Conservation (phyloP, 2,888 invertebrate species). For the Actias luna region DNA sequence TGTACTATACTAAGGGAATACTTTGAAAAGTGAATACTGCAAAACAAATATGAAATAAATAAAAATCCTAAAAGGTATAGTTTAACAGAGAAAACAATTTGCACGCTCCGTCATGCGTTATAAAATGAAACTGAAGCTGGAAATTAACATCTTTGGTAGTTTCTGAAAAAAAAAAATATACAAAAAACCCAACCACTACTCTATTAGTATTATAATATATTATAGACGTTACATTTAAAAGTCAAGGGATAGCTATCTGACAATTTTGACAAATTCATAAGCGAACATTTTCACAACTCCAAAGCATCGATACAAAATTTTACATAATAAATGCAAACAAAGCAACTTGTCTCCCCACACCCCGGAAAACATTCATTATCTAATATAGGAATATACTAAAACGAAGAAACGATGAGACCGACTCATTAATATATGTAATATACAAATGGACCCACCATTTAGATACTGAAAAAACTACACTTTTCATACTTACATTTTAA, state of each 20-base stretch:
- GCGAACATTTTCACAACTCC: neutral
- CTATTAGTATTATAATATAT: neutral
- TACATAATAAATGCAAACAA: neutral
- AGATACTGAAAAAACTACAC: neutral
- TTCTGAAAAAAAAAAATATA: too few relatives aligned
- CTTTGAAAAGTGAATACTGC: too few relatives aligned
- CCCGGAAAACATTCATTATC: neutral
- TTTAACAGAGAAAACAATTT: too few relatives aligned
- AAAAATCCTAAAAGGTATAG: too few relatives aligned
- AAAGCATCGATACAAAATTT: neutral
- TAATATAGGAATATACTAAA: neutral
- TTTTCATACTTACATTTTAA: neutral
- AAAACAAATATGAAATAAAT: too few relatives aligned
- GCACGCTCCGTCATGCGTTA: neutral
- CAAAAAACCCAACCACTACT: neutral
- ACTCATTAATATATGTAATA: neutral
- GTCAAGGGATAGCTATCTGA: neutral
- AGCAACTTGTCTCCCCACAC: neutral
- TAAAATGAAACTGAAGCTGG: neutral
- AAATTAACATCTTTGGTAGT: constrained; percentile 1
- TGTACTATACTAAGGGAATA: too few relatives aligned
- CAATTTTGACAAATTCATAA: neutral
- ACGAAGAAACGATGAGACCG: neutral
- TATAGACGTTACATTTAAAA: neutral
- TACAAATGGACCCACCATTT: neutral